Conservation (phyloP, 92 coral and sea anemone genomes). For the Plumapathes pennacea region DNA sequence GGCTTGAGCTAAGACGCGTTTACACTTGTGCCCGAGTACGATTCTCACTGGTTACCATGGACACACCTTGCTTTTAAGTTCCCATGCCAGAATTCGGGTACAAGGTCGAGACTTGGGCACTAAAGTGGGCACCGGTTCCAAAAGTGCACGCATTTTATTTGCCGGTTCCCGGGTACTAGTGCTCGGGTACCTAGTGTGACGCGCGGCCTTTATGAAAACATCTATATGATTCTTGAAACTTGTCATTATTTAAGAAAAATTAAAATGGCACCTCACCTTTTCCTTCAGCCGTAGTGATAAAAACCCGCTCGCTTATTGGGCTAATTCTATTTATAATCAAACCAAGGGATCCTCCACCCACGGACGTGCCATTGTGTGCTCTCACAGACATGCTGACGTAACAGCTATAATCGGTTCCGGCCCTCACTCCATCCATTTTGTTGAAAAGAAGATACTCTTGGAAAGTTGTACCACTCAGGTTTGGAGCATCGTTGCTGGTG, state of each 20-base stretch:
- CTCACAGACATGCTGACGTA: slow-evolving; percentile 78
- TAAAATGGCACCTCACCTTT: slow-evolving; percentile 53
- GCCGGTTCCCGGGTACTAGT: too few species aligned
- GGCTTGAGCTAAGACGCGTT: too few species aligned
- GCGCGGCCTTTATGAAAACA: too few species aligned
- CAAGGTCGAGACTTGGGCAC: too few species aligned
- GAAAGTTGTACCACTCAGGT: slow-evolving; percentile 46
- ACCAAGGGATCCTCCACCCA: slow-evolving; percentile 51
- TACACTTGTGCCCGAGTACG: too few species aligned
- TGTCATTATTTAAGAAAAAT: background rate
- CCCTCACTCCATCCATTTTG: slow-evolving; percentile 69
- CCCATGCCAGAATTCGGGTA: too few species aligned
- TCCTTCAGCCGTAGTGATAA: slow-evolving; percentile 85
- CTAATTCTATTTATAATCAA: slow-evolving; percentile 67
- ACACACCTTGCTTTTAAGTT: too few species aligned
- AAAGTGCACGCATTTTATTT: too few species aligned
- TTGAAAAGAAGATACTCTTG: slow-evolving; percentile 50
- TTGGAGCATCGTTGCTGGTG: slow-evolving; percentile 74
- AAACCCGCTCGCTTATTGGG: slow-evolving; percentile 72
- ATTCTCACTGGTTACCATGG: too few species aligned
- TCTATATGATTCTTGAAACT: too few species aligned
- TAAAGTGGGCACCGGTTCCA: too few species aligned
- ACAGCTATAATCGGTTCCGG: slow-evolving; percentile 94
- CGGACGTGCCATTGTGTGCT: slow-evolving; percentile 67
- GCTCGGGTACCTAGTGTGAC: too few species aligned